Base-by-base conservation (phyloP, 2,797 vertebrate genomes). In the Thripadectes ignobilis region DNA sequence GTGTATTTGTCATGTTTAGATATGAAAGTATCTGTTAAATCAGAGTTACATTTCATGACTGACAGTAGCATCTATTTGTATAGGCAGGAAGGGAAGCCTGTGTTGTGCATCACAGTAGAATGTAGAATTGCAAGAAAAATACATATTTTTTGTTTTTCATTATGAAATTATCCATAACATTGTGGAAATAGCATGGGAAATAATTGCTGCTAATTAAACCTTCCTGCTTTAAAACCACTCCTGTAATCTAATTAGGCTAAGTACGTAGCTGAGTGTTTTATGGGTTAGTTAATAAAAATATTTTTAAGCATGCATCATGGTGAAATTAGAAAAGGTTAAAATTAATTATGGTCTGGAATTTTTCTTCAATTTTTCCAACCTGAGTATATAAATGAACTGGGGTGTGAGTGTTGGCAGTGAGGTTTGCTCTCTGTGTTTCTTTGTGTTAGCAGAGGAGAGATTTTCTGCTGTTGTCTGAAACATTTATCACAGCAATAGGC, bases 231-330 rank as follows among this genome's bases (percentile, higher is more conserved):
- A 58, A 96, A 95, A 69, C 58, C 18, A 59, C 91, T 91, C 74
- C 51, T 62, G 32, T 93, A 88, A 95, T 92, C 72, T 91, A 85
- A 88, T 93, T 89, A 93, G 36, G 48, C 21, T 88, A 84, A 94
- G 18, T 78, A 52, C 1, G 5, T 88, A 85, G 55, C 66, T 81
- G 62, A 93, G 34, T 88, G 48, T 66, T 78, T 39, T 55, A 85
- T 75, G 58, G 72, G 72, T 45, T 92, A 63, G 39, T 39, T 78
- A 95, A 84, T 92, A 76, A 81, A 91, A 92, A 69, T 84, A 91
- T 77, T 88, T 92, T 20, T 72, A 73, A 75, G 43, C 23, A 24
- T 52, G 62, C 65, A 78, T 91, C 76, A 24, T n/a, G 32, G 23
- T 78, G 62, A 95, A 91, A 81, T 83, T 72, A 72, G 82, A 75